Evolutionary conservation across 2,888 invertebrate species (phyloP), one percentile per base, ranked within the genome.

Genomic region (Cecidostiba fungosa): DNA sequence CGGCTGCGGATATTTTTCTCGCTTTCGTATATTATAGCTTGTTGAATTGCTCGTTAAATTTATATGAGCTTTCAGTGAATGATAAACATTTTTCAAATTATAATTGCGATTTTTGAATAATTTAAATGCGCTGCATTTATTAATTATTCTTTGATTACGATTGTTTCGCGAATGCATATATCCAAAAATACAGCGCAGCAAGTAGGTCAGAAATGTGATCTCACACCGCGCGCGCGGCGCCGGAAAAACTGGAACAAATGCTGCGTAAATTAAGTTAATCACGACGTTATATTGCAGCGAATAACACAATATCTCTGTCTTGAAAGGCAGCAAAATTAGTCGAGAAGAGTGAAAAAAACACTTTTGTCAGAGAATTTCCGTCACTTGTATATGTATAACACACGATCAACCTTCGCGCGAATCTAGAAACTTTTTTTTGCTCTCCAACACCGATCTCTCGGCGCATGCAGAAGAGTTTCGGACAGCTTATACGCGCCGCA

Each of bases 1-100:
- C 23, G 54, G 10, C 19, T 77, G n/a, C 29, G 4, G 36, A 23
- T 77, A 50, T 39, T 43, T 59, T 69, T 66, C 50, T 83, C 76
- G 79, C 26, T 39, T 59, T 74, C 47, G 69, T 72, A 12, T 43
- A 10, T 43, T 32, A 32, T 3, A 47, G 47, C 47, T 47, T 47
- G 47, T 6, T 6, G 14, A 47, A 47, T 47, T 1, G 47, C 47
- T 47, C 47, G 47, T 14, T 47, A 14, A 50, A 50, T 19, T 19
- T 12, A 19, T 16, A 19, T n/a, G 54, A 10, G 47, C 8, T 14
- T 47, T 47, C 12, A 47, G 1, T n/a, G n/a, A 1, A 47, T 47
- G 16, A 10, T 1, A 6, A 6, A 54, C 19, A 54, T 54, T 54
- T 54, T n/a, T 16, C n/a, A n/a, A n/a, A n/a, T n/a, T n/a, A n/a